Base-by-base conservation (phyloP, 2,888 invertebrate genomes). In the Agrotis clavis region DNA sequence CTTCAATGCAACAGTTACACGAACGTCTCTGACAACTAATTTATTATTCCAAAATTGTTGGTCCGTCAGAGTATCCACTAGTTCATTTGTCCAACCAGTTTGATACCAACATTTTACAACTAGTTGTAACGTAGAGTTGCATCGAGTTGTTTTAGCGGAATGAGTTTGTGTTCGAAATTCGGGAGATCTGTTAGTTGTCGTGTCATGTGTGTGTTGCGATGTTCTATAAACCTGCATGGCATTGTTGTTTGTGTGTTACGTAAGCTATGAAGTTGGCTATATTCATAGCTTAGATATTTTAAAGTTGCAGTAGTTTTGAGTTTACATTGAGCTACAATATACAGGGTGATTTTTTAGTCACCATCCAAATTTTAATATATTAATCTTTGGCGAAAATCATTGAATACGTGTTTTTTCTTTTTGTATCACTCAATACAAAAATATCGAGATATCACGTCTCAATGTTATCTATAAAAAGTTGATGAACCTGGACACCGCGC, bases 121-220 rank as follows among this genome's bases (percentile, higher is more conserved):
- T 48, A 25, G 47, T 50, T 61, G 63, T 59, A 65, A 54, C 59
- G 30, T 53, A 18, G 16, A 74, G 53, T 70, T 74, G 60, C 19
- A 67, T 83, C 11, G 56, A 70, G 80, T 80, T 83, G 70, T 83
- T 83, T 67, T 57, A 74, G 69, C 11, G 57, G 48, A 79, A 74
- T 83, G 66, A 79, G 64, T 80, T 83, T 64, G 45, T 67, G 57
- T 79, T 63, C n/a, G 53, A 53, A 83, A 68, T 80, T 51, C 18
- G 45, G 41, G 69, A 60, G 67, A 53, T 74, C 54, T 41, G 68
- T 57, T 65, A 63, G 59, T 45, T 50, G 60, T 61, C 48, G 25
- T 16, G 30, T 59, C 48, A 54, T 65, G 13, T 54, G 30, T 65
- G 35, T 61, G 60, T 74, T 48, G 41, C 30, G 21, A 53, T 41